Conservation (phyloP, 2,113 vertebrate species). For the Psilopsiagon aymara region DNA sequence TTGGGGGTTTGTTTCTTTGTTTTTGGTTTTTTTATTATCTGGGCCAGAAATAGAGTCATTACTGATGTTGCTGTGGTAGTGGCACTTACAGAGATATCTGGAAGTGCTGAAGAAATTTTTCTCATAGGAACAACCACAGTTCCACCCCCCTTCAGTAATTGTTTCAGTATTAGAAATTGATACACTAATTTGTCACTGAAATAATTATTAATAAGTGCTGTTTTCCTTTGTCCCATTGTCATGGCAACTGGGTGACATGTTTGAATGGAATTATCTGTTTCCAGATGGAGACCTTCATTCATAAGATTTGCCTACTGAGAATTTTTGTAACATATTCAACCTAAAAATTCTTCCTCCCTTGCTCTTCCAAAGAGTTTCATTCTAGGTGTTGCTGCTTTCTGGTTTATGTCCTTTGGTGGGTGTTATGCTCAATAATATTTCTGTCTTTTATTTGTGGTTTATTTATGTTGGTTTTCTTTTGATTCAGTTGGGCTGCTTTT, state of each 20-base stretch:
- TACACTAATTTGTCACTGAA: constrained; percentile 12
- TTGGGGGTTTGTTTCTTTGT: neutral
- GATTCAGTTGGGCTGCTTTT: neutral
- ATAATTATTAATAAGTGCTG: constrained; percentile 40
- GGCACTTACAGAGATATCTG: neutral
- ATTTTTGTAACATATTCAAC: constrained; percentile 11
- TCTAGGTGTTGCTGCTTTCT: neutral
- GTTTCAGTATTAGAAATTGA: constrained; percentile 25
- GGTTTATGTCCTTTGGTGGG: neutral
- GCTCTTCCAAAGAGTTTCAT: neutral
- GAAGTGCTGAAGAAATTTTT: neutral
- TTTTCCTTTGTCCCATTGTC: constrained; percentile 28
- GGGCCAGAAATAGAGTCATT: neutral
- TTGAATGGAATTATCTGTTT: constrained; percentile 61
- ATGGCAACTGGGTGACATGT: constrained; percentile 52
- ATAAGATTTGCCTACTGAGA: constrained; percentile 48
- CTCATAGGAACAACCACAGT: neutral
- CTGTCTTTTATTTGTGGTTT: constrained; percentile 27
- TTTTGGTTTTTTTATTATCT: neutral
- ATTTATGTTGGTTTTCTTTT: neutral
- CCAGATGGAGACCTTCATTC: constrained; percentile 72
- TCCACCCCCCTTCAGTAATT: neutral
- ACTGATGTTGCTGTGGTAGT: neutral
- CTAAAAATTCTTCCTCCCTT: constrained; percentile 13
- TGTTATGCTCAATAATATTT: neutral